Conservation (phyloP, 2,888 invertebrate species). For the Epiblema foenella region DNA sequence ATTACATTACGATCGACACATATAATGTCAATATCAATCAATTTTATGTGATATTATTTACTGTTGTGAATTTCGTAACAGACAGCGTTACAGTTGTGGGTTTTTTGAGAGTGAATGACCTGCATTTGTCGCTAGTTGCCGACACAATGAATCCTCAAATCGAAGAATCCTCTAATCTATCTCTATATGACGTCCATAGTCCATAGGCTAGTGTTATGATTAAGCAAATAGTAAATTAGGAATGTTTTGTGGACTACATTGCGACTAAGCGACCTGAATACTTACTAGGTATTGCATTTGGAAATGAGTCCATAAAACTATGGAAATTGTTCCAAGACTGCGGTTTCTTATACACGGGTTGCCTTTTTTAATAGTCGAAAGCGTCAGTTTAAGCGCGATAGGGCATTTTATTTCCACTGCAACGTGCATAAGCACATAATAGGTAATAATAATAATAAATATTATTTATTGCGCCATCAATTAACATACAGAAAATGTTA, state of each 20-base stretch:
- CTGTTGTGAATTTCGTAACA: not conserved
- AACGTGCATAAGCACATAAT: not conserved
- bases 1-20: slow-evolving; percentile 16
- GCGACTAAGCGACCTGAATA: slow-evolving; percentile 14
- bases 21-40: not conserved
- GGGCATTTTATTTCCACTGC: not conserved
- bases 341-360: not conserved
- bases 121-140: no score
- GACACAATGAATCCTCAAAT: no score
- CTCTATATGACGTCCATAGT: no score
- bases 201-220: no score
- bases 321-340: slow-evolving; percentile 17
- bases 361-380: not conserved
- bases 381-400: not conserved
- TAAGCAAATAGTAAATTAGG: not conserved
- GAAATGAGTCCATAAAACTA: slow-evolving; percentile 16
- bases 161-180: no score
- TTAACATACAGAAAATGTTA: no score
- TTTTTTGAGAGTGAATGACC: no score
- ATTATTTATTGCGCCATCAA: no score
- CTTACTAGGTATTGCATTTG: slow-evolving; percentile 14
- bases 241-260: slow-evolving; percentile 6
- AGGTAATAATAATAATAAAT: no score
- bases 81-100: no score
- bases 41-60: slow-evolving; percentile 10